These are phyloP conservation scores for Drosophila subpulchrella DNA, from an alignment of 1,140 invertebrate species.

Conservation along the genomic window DNA sequence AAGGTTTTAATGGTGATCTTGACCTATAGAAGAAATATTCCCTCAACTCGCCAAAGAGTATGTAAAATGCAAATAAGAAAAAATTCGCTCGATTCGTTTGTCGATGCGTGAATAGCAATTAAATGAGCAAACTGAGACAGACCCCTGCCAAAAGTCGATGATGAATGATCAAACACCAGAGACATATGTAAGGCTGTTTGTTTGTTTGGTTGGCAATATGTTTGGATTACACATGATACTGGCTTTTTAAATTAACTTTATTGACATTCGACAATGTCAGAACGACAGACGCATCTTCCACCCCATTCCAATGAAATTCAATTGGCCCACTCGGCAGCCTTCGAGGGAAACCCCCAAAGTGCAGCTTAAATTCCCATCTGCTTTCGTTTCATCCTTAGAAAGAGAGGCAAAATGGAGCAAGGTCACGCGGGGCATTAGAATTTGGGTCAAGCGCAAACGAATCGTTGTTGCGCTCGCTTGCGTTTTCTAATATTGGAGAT, in stretches of 20 bases:
- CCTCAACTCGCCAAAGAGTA: conserved; percentile 1
- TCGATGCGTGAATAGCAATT: conserved; percentile 57
- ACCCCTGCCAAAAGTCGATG: conserved; percentile 29
- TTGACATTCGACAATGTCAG: conserved; percentile 77
- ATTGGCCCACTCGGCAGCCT: conserved; percentile 22
- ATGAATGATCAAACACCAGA: conserved; percentile 30
- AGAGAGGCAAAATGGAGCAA: conserved; percentile 68
- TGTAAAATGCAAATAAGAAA: conserved; percentile 28
- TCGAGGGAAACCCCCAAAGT: conserved; percentile 52
- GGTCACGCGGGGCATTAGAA: conserved; percentile 63
- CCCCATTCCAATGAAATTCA: neutral
- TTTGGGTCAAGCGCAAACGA: conserved; percentile 69
- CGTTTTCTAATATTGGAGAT: conserved; percentile 81
- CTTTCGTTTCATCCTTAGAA: conserved; percentile 30
- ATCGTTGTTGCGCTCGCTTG: conserved; percentile 47
- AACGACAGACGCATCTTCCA: neutral
- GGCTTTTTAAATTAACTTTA: conserved; percentile 17
- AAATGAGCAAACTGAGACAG: conserved; percentile 39
- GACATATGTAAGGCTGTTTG: conserved; percentile 17
- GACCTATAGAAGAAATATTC: neutral
- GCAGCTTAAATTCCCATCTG: conserved; percentile 48
- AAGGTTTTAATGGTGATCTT: neutral
- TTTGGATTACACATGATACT: conserved; percentile 14
- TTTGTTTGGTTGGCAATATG: conserved; percentile 2
- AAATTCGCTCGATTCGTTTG: conserved; percentile 29